These are phyloP conservation scores for Calephelis perditalis DNA, from an alignment of 2,888 invertebrate genomes.

Conservation along the genomic window DNA sequence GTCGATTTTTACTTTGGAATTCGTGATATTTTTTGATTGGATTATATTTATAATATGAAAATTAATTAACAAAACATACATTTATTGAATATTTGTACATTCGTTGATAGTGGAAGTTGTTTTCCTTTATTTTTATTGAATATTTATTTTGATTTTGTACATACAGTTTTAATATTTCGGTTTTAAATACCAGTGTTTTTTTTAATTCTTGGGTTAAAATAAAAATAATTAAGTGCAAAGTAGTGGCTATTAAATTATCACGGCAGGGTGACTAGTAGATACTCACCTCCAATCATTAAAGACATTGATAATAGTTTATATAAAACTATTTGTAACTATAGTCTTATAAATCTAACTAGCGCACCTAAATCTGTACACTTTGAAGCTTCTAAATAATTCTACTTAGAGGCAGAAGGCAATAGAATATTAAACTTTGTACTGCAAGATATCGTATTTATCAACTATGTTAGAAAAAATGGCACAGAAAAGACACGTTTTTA, in stretches of 20 bases:
- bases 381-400: constrained; percentile 52
- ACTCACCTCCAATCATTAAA: constrained; percentile 73
- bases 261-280: constrained; percentile 33
- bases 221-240: neutral
- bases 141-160: no score
- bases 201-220: no score
- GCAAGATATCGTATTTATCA: constrained; percentile 56
- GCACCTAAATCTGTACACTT: constrained; percentile 51
- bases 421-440: constrained; percentile 72
- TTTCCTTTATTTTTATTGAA: no score
- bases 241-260: constrained; percentile 26
- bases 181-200: no score
- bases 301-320: constrained; percentile 53
- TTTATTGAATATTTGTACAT: no score
- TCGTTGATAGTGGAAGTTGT: no score
- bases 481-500: constrained; percentile 72
- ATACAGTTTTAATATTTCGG: no score
- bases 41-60: neutral
- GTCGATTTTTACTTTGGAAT: neutral
- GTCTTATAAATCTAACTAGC: constrained; percentile 52
- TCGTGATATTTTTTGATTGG: neutral
- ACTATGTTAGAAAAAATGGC: constrained; percentile 64
- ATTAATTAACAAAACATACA: neutral
- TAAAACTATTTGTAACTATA: constrained; percentile 36
- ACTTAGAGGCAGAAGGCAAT: constrained; percentile 68